phyloP scores from a whole-genome alignment of 2,888 invertebrate genomes.

The Agrotis segetum region DNA sequence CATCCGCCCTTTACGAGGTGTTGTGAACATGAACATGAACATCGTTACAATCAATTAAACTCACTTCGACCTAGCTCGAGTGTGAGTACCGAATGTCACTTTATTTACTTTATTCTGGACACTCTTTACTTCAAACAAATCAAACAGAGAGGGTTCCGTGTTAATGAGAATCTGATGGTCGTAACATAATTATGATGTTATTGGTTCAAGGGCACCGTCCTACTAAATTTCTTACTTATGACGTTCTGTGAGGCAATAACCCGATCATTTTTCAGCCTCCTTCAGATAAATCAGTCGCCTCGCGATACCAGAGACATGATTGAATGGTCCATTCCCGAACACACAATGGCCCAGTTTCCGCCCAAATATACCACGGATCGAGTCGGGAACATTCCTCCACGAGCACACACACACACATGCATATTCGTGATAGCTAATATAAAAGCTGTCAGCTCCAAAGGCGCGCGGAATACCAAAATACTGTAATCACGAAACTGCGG shows the following conservation, averaged over 20 bases:
- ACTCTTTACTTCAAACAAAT: constrained; percentile 12
- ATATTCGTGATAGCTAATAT: constrained; percentile 59
- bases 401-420: constrained; percentile 28
- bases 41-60: constrained; percentile 12
- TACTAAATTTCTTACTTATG: constrained; percentile 1
- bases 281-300: constrained; percentile 15
- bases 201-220: constrained; percentile 4
- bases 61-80: constrained; percentile 2
- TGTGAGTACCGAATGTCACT: background rate
- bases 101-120: constrained; percentile 13
- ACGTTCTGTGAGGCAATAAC: constrained; percentile 3
- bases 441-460: constrained; percentile 61
- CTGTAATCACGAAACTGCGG: constrained; percentile 45
- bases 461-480: constrained; percentile 58
- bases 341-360: constrained; percentile 23
- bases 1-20: background rate
- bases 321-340: constrained; percentile 36
- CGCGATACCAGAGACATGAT: constrained; percentile 29
- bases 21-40: background rate
- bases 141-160: background rate
- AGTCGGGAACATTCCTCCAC: constrained; percentile 21
- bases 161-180: constrained; percentile 1
- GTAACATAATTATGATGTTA: background rate
- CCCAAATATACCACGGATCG: constrained; percentile 44
- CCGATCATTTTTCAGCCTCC: constrained; percentile 4